Percentiles rank a stretch among this genome's conserved stretches.
phyloP scores from a whole-genome alignment of 2,797 vertebrate genomes.

The Premnoplex brunnescens region DNA sequence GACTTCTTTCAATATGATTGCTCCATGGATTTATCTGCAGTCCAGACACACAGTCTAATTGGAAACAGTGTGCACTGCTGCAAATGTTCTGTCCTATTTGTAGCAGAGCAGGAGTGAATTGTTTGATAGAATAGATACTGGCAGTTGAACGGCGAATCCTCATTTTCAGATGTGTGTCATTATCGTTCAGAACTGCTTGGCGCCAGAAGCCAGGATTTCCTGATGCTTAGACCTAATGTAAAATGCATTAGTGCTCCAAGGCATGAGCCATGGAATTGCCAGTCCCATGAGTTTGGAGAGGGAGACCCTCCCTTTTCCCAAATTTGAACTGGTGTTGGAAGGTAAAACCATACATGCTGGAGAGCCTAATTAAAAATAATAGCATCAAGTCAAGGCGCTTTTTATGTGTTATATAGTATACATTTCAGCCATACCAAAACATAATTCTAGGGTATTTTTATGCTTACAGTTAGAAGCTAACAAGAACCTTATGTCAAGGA shows the following conservation, averaged over 20 bases:
- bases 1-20: background rate
- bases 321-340: constrained; percentile 69
- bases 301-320: constrained; percentile 51
- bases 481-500: constrained; percentile 77
- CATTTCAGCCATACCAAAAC: constrained; percentile 73
- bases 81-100: constrained; percentile 56
- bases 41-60: constrained; percentile 62
- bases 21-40: constrained; percentile 21
- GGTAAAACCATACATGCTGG: constrained; percentile 71
- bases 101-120: constrained; percentile 25
- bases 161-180: constrained; percentile 68
- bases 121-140: constrained; percentile 74
- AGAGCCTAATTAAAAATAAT: constrained; percentile 82
- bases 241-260: constrained; percentile 75
- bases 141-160: constrained; percentile 56
- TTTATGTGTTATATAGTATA: constrained; percentile 65
- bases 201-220: constrained; percentile 71
- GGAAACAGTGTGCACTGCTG: constrained; percentile 67
- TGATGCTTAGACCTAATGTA: constrained; percentile 70
- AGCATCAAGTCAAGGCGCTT: constrained; percentile 68
- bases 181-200: constrained; percentile 68
- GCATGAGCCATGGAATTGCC: constrained; percentile 67
- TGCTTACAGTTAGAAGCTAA: constrained; percentile 78
- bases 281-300: constrained; percentile 60
- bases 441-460: constrained; percentile 71